Base-by-base conservation (phyloP, 1,140 invertebrate species). In the Pachypeltis micranthus region DNA sequence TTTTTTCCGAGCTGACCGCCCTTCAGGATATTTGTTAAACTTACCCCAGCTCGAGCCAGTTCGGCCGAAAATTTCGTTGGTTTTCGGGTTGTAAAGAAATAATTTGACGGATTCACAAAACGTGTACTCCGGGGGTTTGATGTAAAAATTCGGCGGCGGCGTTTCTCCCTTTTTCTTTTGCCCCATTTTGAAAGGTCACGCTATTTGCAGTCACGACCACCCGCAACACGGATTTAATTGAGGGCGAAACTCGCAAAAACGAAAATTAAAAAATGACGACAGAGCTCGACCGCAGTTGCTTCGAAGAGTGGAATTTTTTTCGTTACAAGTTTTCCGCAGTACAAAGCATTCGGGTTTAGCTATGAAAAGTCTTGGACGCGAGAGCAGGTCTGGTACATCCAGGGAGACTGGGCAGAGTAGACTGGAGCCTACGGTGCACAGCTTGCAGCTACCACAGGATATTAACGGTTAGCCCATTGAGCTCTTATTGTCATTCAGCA, bases 41-140 rank as follows among this genome's bases (percentile, higher is more conserved):
- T 91, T 77, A 93, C 90, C 89, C 91, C 91, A 94, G 77, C 88
- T 91, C 69, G 84, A 79, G 66, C 87, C 90, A 64, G 90, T 93
- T 67, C 91, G 81, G 65, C 91, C 91, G 67, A 93, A 78, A 74
- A 93, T 85, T 76, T 91, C 87, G 70, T 85, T 84, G 62, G 88
- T 92, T 76, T 92, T 87, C 64, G 87, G 85, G 78, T 94, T 91
- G 83, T 86, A 94, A 62, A 93, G 71, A 77, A 93, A 93, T 47
- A 44, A 56, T 24, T 67, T 66, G 1, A 70, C 23, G 1, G 64
- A 47, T 44, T 64, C 67, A 44, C 60, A 62, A 16, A 1, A 63
- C 2, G 61, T 34, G 19, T 27, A 21, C 26, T 63, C 54, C 25
- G 47, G 47, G 7, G 68, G 68, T 16, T 57, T 39, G 3, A 55